Conservation (phyloP, 2,888 invertebrate genomes). For the Halocaridina rubra region DNA sequence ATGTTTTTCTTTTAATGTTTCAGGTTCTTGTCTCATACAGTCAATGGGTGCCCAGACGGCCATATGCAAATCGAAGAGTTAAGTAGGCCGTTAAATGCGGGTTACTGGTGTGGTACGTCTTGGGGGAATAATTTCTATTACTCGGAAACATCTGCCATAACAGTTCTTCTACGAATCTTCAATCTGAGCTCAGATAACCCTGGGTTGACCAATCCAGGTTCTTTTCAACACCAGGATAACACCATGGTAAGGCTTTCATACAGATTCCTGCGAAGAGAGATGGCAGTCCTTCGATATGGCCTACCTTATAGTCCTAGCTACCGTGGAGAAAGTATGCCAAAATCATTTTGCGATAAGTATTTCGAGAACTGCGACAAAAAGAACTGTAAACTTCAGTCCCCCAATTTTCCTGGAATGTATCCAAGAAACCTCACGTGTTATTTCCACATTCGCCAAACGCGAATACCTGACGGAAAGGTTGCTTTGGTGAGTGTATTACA, state of each 20-base stretch:
- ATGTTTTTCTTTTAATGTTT: conserved; percentile 71
- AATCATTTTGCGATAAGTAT: conserved; percentile 81
- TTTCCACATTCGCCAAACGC: conserved; percentile 60
- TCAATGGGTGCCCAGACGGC: conserved; percentile 86
- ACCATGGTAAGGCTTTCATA: conserved; percentile 60
- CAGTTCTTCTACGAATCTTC: conserved; percentile 80
- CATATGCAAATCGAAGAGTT: conserved; percentile 64
- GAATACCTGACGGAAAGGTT: conserved; percentile 77
- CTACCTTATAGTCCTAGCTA: conserved; percentile 73
- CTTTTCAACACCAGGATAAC: conserved; percentile 40
- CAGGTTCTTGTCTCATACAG: conserved; percentile 81
- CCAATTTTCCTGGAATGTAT: conserved; percentile 91
- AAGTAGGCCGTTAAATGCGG: conserved; percentile 54
- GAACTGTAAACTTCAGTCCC: conserved; percentile 83
- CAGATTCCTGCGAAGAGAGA: conserved; percentile 60
- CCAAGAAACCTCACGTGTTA: conserved; percentile 81
- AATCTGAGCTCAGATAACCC: conserved; percentile 67
- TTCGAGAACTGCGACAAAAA: conserved; percentile 81
- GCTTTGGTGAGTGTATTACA: conserved; percentile 82
- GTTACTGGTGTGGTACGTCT: conserved; percentile 81
- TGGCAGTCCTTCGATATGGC: conserved; percentile 64
- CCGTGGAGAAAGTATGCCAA: conserved; percentile 80
- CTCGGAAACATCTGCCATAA: conserved; percentile 83
- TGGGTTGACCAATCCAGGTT: conserved; percentile 6
- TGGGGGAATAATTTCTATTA: conserved; percentile 89